Evolutionary conservation across 2,113 vertebrate species (phyloP), one percentile per base, ranked within the genome.

Genomic region (Zosterops lateralis): DNA sequence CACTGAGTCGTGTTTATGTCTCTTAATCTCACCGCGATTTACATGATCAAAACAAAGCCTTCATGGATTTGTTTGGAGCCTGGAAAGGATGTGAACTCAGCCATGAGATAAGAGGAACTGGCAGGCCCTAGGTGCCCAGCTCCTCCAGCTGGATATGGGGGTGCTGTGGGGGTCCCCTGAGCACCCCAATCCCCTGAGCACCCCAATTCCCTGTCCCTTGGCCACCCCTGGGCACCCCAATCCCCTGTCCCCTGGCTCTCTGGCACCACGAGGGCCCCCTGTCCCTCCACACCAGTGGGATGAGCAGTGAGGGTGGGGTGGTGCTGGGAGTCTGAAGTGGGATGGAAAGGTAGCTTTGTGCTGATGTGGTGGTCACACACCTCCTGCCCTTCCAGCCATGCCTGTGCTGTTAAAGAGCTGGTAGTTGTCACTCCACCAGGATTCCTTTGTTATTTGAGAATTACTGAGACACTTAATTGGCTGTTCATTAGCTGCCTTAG

Each of bases 401-500:
- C 82, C 44, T 45, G 44, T 48, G 47, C 47, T 85, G 75, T 15
- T 8, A 42, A 79, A 48, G 21, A 68, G 87, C 61, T 79, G 74
- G 31, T 45, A 1, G 48, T 40, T 86, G 65, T 73, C 60, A 70
- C 64, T 86, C 14, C 1, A 1, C 13, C 47, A 51, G 36, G 28
- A 21, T 83, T 72, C 51, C 72, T 95, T 92, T 88, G 67, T 93
- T 83, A 51, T 62, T 82, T 88, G 54, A 66, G 88, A 77, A 44
- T 88, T 51, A 80, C 68, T 71, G 86, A 77, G 79, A 88, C 60
- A 45, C 34, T 90, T 88, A 93, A 84, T 32, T 88, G 68, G 60
- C 79, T 85, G 71, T 90, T 94, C 76, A 86, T 94, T 95, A 90
- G 51, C 72, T 89, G 89, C 83, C 58, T 74, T 26, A 34, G 90